A percentile compares a stretch with the other conserved stretches of the same genome.
These are phyloP conservation scores for Plotosus lineatus DNA, from an alignment of 2,113 vertebrate species.

Conservation along the genomic window DNA sequence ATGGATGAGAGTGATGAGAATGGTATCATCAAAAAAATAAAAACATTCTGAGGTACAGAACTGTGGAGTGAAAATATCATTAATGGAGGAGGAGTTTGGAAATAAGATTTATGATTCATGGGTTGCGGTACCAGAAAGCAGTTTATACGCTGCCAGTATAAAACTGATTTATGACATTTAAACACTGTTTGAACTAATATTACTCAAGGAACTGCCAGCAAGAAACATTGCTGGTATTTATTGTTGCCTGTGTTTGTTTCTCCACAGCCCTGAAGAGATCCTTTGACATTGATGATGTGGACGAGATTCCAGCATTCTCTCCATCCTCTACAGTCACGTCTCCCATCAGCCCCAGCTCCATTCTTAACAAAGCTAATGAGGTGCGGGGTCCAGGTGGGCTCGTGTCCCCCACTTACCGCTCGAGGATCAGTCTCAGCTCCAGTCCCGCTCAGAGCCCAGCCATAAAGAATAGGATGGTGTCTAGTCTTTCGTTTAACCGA, in stretches of 20 bases:
- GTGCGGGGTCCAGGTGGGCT: constrained; percentile 47
- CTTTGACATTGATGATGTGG: constrained; percentile 80
- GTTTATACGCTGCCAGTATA: neutral
- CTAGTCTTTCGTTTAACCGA: constrained; percentile 74
- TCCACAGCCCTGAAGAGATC: constrained; percentile 83
- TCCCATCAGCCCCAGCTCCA: constrained; percentile 58
- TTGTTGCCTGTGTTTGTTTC: constrained; percentile 36
- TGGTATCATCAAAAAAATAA: constrained; percentile 26
- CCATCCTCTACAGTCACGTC: constrained; percentile 61
- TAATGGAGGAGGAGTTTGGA: neutral
- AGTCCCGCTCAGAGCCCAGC: constrained; percentile 64
- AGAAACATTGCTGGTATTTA: constrained; percentile 4
- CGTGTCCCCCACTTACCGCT: constrained; percentile 57
- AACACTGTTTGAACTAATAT: neutral
- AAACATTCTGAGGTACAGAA: constrained; percentile 27
- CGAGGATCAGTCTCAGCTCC: constrained; percentile 56
- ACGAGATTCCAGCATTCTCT: constrained; percentile 65
- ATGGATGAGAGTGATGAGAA: neutral
- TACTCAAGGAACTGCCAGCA: neutral
- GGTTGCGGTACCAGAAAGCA: neutral
- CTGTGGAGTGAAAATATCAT: neutral
- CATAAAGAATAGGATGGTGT: constrained; percentile 64
- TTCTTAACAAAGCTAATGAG: constrained; percentile 62
- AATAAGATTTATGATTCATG: neutral
- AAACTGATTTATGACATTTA: neutral